Percentiles rank a stretch among this genome's conserved stretches.
These are phyloP conservation scores for Bombycilla garrulus DNA, from an alignment of 2,113 vertebrate species.

Conservation along the genomic window DNA sequence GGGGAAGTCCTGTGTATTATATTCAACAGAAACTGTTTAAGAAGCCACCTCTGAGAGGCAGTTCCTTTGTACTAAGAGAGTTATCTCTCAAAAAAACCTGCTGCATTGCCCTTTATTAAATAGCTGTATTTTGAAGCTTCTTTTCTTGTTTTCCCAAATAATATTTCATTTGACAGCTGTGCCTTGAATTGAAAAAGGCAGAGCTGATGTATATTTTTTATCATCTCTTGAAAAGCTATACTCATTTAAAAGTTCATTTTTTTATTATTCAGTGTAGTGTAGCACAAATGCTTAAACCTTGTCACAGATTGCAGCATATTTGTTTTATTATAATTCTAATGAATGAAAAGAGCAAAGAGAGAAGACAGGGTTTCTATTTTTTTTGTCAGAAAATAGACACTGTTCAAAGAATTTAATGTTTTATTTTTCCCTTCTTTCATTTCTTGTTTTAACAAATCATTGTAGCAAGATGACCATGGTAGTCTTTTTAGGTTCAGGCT, in stretches of 20 bases:
- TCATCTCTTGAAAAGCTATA: background rate
- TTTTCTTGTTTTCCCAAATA: background rate
- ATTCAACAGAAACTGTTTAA: conserved; percentile 26
- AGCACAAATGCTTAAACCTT: background rate
- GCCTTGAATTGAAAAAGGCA: background rate
- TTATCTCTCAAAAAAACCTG: background rate
- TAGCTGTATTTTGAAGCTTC: background rate
- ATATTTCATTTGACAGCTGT: background rate
- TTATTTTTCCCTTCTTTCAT: background rate
- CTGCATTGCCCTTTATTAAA: background rate
- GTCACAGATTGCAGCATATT: background rate
- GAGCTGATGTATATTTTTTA: background rate
- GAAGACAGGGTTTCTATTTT: background rate
- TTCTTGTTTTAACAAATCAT: background rate
- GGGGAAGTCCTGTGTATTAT: conserved; percentile 25
- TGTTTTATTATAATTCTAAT: background rate
- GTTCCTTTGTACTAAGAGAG: background rate
- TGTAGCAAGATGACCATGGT: background rate
- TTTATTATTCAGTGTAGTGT: background rate
- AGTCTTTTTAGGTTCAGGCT: background rate
- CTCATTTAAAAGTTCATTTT: background rate
- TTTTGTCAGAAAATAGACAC: background rate
- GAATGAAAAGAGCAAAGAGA: background rate
- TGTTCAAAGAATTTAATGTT: background rate
- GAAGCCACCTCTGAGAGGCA: conserved; percentile 18